Percentiles rank a stretch among this genome's conserved stretches.
Evolutionary conservation across 2,888 invertebrate genomes (phyloP).

Genomic region (Cephalotes varians): DNA sequence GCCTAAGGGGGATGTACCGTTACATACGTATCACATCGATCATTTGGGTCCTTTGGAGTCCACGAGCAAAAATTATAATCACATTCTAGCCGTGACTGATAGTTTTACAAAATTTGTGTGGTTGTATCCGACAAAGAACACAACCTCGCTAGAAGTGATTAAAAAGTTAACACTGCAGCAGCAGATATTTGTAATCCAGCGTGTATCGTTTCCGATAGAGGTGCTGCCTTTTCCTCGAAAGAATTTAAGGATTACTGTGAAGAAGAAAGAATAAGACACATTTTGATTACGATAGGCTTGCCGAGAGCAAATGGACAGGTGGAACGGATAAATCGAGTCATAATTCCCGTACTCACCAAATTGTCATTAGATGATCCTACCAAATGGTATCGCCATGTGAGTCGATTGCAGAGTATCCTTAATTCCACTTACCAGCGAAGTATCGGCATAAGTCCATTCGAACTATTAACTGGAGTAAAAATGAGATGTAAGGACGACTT

Average conservation of each 20-base stretch:
- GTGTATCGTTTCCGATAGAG: neutral
- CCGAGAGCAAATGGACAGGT: neutral
- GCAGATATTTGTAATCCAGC: neutral
- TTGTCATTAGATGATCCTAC: neutral
- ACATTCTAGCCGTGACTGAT: conserved; percentile 45
- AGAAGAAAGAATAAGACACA: neutral
- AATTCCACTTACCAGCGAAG: neutral
- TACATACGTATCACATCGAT: conserved; percentile 49
- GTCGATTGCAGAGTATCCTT: neutral
- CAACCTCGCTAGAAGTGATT: neutral
- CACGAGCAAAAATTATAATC: conserved; percentile 53
- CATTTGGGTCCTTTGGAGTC: conserved; percentile 51
- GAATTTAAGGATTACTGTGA: neutral
- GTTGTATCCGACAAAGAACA: neutral
- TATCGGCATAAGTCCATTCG: neutral
- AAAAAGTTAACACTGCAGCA: neutral
- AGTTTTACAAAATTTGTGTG: neutral
- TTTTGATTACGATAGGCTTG: neutral
- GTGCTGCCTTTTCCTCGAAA: neutral
- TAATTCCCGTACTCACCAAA: neutral
- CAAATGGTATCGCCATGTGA: neutral
- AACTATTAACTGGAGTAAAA: neutral
- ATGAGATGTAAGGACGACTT: neutral
- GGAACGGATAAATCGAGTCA: neutral
- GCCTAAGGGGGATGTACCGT: conserved; percentile 26